phyloP scores from a whole-genome alignment of 2,113 vertebrate genomes.

The Brachypodius melanocephalos region DNA sequence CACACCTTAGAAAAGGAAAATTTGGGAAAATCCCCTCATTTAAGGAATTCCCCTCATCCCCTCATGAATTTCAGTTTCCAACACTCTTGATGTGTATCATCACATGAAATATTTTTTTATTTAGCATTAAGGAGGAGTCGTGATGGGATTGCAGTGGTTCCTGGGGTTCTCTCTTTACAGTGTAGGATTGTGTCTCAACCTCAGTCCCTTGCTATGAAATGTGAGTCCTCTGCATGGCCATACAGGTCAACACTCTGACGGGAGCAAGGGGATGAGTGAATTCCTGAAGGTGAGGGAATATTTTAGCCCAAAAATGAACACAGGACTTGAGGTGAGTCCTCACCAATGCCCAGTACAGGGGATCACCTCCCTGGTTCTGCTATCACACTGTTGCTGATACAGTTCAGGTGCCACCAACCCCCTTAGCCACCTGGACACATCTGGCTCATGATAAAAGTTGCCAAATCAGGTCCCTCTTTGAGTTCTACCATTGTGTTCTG shows the following conservation, averaged over 20 bases:
- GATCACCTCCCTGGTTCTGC: background rate
- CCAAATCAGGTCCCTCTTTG: background rate
- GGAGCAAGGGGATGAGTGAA: background rate
- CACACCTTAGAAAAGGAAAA: background rate
- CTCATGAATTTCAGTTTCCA: background rate
- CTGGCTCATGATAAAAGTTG: background rate
- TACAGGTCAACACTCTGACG: background rate
- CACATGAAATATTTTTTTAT: background rate
- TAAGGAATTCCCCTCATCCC: no score
- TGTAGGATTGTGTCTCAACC: background rate
- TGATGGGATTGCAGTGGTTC: background rate
- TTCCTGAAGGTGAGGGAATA: background rate
- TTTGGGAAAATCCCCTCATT: background rate
- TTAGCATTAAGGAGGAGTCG: background rate
- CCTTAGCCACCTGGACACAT: background rate
- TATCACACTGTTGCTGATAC: background rate
- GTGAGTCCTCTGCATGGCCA: background rate
- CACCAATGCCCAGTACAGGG: background rate
- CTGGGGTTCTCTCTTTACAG: background rate
- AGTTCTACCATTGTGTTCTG: background rate
- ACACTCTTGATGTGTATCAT: background rate
- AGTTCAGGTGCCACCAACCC: background rate
- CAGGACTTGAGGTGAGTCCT: background rate
- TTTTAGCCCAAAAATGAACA: background rate
- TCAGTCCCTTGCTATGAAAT: background rate